Base-by-base conservation (phyloP, 1,140 invertebrate genomes). In the Zaprionus lachaisei region DNA sequence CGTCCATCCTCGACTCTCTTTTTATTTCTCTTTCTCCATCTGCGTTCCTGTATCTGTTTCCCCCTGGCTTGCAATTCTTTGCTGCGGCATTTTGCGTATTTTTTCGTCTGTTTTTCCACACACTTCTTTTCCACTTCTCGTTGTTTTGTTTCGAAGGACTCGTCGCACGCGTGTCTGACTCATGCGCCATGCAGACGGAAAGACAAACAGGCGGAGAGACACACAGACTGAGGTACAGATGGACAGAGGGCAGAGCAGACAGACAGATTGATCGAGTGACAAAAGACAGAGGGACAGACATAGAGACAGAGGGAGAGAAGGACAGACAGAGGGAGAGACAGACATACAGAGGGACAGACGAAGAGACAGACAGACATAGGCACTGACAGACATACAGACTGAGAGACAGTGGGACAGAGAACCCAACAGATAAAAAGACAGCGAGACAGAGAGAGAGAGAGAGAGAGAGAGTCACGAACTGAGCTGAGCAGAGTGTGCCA, bases 141-240 rank as follows among this genome's bases (percentile, higher is more conserved):
- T 65, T 71, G 55, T 49, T 57, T 44, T 60, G 17, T 15, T 63
- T 65, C 38, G 67, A 84, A 85, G 82, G 79, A 84, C 81, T 83
- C 67, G 14, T 72, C 60, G 72, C 83, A 83, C 66, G 81, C 82
- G 81, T 72, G 70, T 79, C 75, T 86, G 83, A 85, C 76, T 85
- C 82, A 85, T 86, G 67, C 79, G 38, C 41, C 55, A 51, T 24
- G 20, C 56, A 31, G 31, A 54, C n/a, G 17, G 31, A 22, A 31
- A 20, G n/a, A 20, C 37, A 28, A 26, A 47, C 63, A 14, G 62
- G 31, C 38, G 49, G 38, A 47, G 11, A 14, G 44, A 5, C 12
- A n/a, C 11, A 34, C 15, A 37, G 62, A 14, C 28, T 9, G 31
- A 34, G 41, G 6, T 15, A n/a, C n/a, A 17, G 28, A 31, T 31